These are phyloP conservation scores for Zosterops borbonicus DNA, from an alignment of 2,113 vertebrate species.

Conservation along the genomic window DNA sequence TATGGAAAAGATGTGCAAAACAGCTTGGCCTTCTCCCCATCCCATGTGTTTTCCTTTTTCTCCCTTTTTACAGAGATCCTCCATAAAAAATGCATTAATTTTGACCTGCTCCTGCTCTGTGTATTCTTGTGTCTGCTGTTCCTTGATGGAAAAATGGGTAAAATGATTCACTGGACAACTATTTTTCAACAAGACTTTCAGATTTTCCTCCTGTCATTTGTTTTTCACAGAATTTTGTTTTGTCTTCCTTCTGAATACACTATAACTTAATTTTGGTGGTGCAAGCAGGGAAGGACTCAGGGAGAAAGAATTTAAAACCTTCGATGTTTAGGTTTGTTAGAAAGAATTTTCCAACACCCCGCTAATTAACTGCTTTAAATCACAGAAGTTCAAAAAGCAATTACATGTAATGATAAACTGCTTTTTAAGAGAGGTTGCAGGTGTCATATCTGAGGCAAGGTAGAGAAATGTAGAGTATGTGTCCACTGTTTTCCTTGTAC, in stretches of 20 bases:
- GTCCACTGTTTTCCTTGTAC: neutral
- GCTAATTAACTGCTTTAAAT: conserved; percentile 18
- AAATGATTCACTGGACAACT: neutral
- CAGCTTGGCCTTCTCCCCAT: neutral
- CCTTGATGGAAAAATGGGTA: neutral
- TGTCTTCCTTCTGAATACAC: neutral
- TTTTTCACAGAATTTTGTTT: neutral
- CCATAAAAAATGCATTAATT: neutral
- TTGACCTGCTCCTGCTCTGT: neutral
- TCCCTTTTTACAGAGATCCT: neutral
- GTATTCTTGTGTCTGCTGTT: neutral
- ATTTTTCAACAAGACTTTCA: neutral
- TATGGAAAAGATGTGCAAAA: neutral
- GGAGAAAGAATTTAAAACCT: neutral
- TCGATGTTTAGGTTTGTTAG: neutral
- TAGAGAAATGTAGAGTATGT: neutral
- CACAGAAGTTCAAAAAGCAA: neutral
- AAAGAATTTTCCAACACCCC: neutral
- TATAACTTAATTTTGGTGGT: neutral
- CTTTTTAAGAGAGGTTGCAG: conserved; percentile 6
- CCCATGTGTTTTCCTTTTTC: neutral
- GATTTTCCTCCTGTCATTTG: neutral
- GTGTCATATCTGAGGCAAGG: neutral
- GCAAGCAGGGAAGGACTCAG: neutral
- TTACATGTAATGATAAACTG: neutral